These are phyloP conservation scores for Phoenicopterus ruber DNA, from an alignment of 2,113 vertebrate genomes.

Conservation along the genomic window DNA sequence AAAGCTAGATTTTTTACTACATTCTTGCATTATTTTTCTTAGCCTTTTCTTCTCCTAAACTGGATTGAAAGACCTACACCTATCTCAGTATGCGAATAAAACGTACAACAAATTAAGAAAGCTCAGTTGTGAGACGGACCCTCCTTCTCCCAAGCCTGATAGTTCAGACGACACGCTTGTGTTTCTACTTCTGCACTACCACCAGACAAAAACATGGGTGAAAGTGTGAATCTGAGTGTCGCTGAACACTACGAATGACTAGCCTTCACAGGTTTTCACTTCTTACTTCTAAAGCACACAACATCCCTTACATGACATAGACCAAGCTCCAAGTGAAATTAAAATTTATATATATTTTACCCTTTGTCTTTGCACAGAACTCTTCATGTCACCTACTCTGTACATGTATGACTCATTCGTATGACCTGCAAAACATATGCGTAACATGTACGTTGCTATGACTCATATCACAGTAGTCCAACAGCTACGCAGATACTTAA, in stretches of 20 bases:
- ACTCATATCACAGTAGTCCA: background rate
- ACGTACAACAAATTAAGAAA: background rate
- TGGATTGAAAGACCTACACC: background rate
- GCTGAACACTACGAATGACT: background rate
- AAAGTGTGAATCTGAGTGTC: background rate
- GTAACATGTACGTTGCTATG: background rate
- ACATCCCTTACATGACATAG: background rate
- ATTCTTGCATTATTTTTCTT: background rate
- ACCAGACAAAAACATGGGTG: background rate
- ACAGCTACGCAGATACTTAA: background rate
- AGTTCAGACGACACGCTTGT: background rate
- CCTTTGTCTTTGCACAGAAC: background rate
- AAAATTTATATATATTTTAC: background rate
- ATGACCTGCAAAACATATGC: background rate
- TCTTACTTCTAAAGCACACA: background rate
- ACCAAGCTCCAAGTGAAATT: background rate
- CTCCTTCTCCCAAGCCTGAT: background rate
- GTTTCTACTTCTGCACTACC: background rate
- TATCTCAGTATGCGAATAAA: background rate
- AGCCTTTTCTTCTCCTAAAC: background rate
- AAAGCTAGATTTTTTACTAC: background rate
- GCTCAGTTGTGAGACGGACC: background rate
- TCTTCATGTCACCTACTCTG: background rate
- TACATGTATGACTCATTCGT: fast-evolving
- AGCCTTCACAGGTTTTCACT: background rate